Base-by-base conservation (phyloP, 2,113 vertebrate genomes). In the Rutilus rutilus region DNA sequence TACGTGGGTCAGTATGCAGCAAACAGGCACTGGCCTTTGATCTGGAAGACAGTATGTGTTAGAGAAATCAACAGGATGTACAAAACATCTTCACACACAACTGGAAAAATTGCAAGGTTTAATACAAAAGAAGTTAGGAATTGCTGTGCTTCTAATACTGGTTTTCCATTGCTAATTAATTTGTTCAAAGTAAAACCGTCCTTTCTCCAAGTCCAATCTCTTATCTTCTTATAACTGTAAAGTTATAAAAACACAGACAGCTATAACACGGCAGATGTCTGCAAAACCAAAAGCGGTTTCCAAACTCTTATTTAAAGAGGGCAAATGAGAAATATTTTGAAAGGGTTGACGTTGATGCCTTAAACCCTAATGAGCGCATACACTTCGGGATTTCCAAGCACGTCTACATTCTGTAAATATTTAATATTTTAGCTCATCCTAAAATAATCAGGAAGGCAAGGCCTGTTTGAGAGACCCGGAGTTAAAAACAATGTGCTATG, bases 11-110 rank as follows among this genome's bases (percentile, higher is more conserved):
- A 0, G 97, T 99, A 83, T 96, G 93, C 90, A 97, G 92, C 23
- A 99, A 91, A 10, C 98, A 99, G 6, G 91, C 92, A 88, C 97
- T 99, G 86, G 95, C 94, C 93, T 98, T 98, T n/a, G 97, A 97
- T 91, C 98, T 99, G 94, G n/a, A 78, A 78, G 19, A 85, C 47
- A 75, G 33, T 42, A 12, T 2, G 3, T 73, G 69, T 42, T 42
- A 73, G 10, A 39, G 21, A 73, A 73, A 73, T n/a, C 0, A 23
- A 57, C 19, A 57, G 19, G 7, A 23, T n/a, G 36, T n/a, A 39
- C 4, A 6, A 39, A 71, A 73, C 71, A 47, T 47, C 12, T 74
- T 45, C 42, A 74, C 39, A 47, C 71, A 74, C 42, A 74, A 4
- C 42, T 25, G 23, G 2, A 74, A 23, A 12, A 73, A 73, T 6